Base-by-base conservation (phyloP, 2,888 invertebrate species). In the Eugnorisma glareosa region DNA sequence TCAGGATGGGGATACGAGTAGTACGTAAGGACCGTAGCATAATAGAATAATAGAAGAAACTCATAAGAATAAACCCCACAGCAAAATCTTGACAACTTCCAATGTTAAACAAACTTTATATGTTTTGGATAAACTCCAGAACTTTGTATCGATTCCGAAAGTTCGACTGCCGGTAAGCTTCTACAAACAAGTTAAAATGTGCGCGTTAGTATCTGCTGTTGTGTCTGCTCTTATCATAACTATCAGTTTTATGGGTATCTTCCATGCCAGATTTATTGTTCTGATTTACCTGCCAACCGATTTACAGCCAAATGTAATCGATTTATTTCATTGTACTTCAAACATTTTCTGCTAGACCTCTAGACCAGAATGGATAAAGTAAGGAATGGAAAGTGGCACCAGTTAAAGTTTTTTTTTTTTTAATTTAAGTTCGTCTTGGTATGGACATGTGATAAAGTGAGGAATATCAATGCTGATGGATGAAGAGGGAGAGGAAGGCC, bases 121-220 rank as follows among this genome's bases (percentile, higher is more conserved):
- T 72, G 77, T 73, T 82, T 84, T 77, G 82, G 84, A 76, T 68
- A 63, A 81, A 73, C 81, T 84, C 81, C 77, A 69, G 51, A 57
- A 68, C 31, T 57, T 74, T 64, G 45, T 66, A 81, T 83, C 43
- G 76, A 84, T 67, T 83, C 57, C 61, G 28, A 73, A 51, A 71
- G 77, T 78, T 84, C 24, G 28, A 24, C 48, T 31, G 54, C 28
- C 31, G 13, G 40, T 43, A 68, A 74, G 54, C 67, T 83, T 71
- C 54, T 64, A 73, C 80, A 83, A 84, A 84, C 81, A 67, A 77
- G 68, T 68, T 83, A 31, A 67, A 63, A 76, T 71, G 64, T 71
- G 35, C 37, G 11, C 11, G 63, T 68, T 68, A 67, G 43, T 64
- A 40, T 73, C 83, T 74, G 35, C 21, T 61, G 21, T 61, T 73